These are phyloP conservation scores for Zeuzera pyrina DNA, from an alignment of 2,888 invertebrate genomes.

Conservation along the genomic window DNA sequence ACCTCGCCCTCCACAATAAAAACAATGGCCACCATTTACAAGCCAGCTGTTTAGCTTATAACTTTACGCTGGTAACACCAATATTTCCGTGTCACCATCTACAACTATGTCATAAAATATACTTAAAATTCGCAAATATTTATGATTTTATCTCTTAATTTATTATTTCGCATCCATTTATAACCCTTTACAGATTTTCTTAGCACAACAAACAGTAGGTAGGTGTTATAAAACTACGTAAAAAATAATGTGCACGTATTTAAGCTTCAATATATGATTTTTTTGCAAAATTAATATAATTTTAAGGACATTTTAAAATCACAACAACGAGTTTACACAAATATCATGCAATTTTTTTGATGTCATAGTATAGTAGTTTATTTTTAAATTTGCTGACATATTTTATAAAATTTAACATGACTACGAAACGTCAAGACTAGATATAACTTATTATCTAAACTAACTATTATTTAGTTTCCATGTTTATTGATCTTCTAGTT, in stretches of 20 bases:
- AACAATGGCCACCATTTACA: background rate
- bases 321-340: constrained; percentile 28
- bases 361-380: constrained; percentile 20
- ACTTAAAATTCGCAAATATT: no score
- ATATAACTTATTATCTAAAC: constrained; percentile 38
- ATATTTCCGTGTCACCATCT: no score
- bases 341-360: constrained; percentile 28
- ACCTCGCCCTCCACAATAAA: constrained; percentile 24
- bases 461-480: constrained; percentile 10
- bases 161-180: no score
- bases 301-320: constrained; percentile 19
- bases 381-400: constrained; percentile 21
- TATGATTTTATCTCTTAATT: no score
- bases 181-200: no score
- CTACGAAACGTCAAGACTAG: constrained; percentile 62
- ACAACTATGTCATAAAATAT: no score
- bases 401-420: constrained; percentile 39
- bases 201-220: no score
- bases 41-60: no score
- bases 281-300: constrained; percentile 31
- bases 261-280: constrained; percentile 32
- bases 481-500: no score
- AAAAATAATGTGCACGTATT: no score
- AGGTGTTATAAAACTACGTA: no score
- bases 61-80: no score